These are phyloP conservation scores for Napeogenes sylphis DNA, from an alignment of 2,888 invertebrate species.

Conservation along the genomic window DNA sequence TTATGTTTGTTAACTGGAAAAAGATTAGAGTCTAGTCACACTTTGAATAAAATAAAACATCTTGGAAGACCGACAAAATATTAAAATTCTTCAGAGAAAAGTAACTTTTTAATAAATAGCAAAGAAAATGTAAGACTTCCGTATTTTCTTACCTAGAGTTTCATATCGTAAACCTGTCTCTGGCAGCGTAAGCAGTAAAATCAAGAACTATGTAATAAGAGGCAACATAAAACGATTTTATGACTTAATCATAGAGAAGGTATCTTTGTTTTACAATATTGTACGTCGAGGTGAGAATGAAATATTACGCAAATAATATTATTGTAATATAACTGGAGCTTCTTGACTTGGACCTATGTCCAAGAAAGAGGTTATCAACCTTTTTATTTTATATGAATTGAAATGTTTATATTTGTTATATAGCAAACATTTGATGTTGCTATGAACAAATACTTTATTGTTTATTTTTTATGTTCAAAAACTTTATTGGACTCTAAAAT, in stretches of 20 bases:
- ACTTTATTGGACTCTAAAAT: no score
- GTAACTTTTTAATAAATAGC: constrained; percentile 19
- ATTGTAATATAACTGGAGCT: constrained; percentile 2
- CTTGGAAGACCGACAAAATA: neutral
- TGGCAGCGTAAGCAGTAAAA: constrained; percentile 49
- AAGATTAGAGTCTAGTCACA: no score
- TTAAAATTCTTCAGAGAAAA: constrained; percentile 15
- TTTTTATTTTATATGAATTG: neutral
- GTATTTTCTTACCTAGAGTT: constrained; percentile 42
- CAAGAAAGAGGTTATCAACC: neutral
- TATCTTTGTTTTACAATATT: constrained; percentile 31
- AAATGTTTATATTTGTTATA: neutral
- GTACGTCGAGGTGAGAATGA: constrained; percentile 13
- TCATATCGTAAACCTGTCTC: constrained; percentile 54
- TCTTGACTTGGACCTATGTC: neutral
- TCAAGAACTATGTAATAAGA: constrained; percentile 48
- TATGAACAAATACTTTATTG: neutral
- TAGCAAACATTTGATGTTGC: neutral
- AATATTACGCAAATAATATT: constrained; percentile 1
- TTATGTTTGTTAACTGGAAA: no score
- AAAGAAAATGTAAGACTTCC: constrained; percentile 25
- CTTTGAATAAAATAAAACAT: neutral
- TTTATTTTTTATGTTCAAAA: no score
- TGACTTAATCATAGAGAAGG: constrained; percentile 35
- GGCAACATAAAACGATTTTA: constrained; percentile 38